phyloP scores from a whole-genome alignment of 2,888 invertebrate species.

The Drosophila mayaguana region DNA sequence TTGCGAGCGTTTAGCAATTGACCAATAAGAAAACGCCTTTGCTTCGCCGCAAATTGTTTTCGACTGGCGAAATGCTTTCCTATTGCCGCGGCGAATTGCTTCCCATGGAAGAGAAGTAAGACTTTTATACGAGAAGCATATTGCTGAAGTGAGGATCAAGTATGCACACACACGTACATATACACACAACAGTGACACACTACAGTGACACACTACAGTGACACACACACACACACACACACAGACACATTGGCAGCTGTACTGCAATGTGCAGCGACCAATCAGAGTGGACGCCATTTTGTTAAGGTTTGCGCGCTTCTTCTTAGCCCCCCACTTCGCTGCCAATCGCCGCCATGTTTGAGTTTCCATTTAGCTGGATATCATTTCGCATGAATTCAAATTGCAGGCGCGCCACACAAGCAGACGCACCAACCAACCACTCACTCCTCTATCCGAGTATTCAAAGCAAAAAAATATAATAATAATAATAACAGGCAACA shows the following conservation, averaged over 20 bases:
- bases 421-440: slow-evolving; percentile 25
- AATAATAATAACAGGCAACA: background rate
- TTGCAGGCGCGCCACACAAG: slow-evolving; percentile 31
- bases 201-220: too few species aligned
- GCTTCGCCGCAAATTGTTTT: background rate
- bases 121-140: slow-evolving; percentile 4
- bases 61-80: slow-evolving; percentile 11
- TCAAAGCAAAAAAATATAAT: background rate
- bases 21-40: slow-evolving; percentile 1
- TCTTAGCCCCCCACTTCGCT: slow-evolving; percentile 43
- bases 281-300: slow-evolving; percentile 47
- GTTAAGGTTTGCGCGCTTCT: slow-evolving; percentile 51
- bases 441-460: slow-evolving; percentile 12
- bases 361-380: slow-evolving; percentile 49
- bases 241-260: slow-evolving; percentile 26
- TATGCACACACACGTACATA: slow-evolving; percentile 11
- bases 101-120: slow-evolving; percentile 18
- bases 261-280: background rate
- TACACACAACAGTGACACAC: slow-evolving; percentile 9
- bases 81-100: slow-evolving; percentile 9
- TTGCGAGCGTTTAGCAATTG: slow-evolving; percentile 6
- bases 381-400: slow-evolving; percentile 47
- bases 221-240: slow-evolving; percentile 6
- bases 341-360: slow-evolving; percentile 55
- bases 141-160: slow-evolving; percentile 19